Conservation (phyloP, 1,140 invertebrate genomes). For the Manduca sexta region DNA sequence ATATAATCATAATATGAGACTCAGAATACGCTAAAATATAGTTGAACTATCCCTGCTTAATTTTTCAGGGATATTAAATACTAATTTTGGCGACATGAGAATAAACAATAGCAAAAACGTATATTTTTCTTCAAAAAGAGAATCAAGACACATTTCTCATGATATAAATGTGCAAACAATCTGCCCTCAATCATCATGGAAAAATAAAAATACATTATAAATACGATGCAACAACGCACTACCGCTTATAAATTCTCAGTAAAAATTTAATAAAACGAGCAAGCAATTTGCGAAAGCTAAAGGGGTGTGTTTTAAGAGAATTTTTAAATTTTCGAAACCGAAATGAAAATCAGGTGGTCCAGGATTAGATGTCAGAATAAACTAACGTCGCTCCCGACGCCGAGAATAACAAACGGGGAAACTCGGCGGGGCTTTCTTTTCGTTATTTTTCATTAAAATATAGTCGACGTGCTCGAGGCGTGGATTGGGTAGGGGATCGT, state of each 20-base stretch:
- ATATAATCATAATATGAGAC: too few species aligned
- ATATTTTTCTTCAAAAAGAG: too few species aligned
- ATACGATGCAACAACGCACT: background rate
- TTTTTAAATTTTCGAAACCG: background rate
- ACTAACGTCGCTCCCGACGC: background rate
- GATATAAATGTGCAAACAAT: too few species aligned
- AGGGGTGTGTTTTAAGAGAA: too few species aligned
- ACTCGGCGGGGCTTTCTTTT: slow-evolving; percentile 2
- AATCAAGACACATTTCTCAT: too few species aligned
- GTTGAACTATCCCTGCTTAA: too few species aligned
- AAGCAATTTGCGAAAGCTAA: too few species aligned
- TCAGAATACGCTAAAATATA: too few species aligned
- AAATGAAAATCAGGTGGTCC: background rate
- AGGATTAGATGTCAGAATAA: slow-evolving; percentile 3
- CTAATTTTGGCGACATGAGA: too few species aligned
- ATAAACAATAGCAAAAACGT: too few species aligned
- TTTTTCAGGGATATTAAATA: too few species aligned
- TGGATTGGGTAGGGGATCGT: background rate
- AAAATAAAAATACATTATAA: background rate
- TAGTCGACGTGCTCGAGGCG: background rate
- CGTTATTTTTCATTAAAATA: slow-evolving; percentile 9
- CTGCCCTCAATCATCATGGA: background rate
- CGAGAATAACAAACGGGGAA: slow-evolving; percentile 1
- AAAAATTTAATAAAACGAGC: background rate
- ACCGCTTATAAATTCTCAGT: background rate